phyloP scores from a whole-genome alignment of 2,888 invertebrate species.

The Ellobium chinense region DNA sequence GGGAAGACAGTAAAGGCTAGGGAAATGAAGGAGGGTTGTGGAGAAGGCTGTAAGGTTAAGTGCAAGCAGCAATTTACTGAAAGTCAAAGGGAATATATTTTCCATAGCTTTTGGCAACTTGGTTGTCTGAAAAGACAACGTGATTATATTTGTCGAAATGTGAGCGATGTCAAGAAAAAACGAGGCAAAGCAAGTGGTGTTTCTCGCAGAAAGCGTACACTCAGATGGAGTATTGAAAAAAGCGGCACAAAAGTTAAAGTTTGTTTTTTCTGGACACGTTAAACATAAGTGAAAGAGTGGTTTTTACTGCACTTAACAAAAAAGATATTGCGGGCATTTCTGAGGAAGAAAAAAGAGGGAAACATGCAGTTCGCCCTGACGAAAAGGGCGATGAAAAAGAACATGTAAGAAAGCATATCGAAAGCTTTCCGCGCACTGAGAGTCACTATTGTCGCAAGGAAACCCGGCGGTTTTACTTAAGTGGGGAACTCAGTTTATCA shows the following conservation, averaged over 20 bases:
- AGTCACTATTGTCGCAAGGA: background rate
- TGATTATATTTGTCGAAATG: background rate
- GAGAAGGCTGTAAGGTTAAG: background rate
- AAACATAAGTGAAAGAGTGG: background rate
- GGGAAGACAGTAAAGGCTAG: background rate
- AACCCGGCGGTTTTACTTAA: background rate
- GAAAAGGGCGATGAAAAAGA: background rate
- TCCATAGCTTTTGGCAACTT: background rate
- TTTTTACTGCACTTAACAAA: background rate
- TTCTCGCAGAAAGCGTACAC: background rate
- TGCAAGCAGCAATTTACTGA: background rate
- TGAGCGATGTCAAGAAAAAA: background rate
- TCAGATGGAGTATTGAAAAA: background rate
- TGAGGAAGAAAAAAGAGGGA: background rate
- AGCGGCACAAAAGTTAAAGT: background rate
- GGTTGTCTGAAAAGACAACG: background rate
- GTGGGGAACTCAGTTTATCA: background rate
- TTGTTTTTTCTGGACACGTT: background rate
- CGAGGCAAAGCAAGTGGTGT: background rate
- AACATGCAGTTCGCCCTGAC: background rate
- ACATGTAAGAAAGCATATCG: background rate
- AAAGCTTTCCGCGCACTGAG: background rate
- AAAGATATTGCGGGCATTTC: background rate
- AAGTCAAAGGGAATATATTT: background rate
- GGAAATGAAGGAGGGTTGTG: background rate